Percentiles rank a stretch among this genome's conserved stretches.
phyloP scores from a whole-genome alignment of 2,113 vertebrate species.

The Ovis aries region DNA sequence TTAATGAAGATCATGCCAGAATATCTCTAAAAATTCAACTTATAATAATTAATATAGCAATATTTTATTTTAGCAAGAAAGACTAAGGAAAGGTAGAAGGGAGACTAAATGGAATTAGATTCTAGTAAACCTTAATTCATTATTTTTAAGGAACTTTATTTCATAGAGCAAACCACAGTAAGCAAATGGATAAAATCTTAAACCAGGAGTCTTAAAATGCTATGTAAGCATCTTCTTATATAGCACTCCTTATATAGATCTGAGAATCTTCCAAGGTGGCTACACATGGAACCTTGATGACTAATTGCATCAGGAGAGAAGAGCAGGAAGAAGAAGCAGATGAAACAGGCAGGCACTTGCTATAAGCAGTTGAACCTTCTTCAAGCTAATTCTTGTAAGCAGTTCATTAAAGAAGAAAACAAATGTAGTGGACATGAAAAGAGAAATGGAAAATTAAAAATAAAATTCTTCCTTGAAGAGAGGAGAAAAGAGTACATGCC shows the following conservation, averaged over 20 bases:
- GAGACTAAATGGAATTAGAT: neutral
- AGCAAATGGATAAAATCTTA: neutral
- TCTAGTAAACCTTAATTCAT: neutral
- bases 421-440: neutral
- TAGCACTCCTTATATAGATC: neutral
- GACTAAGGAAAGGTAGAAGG: constrained; percentile 30
- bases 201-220: neutral
- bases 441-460: constrained; percentile 22
- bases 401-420: constrained; percentile 30
- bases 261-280: neutral
- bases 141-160: constrained; percentile 6
- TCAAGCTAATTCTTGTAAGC: constrained; percentile 39
- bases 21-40: neutral
- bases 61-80: neutral
- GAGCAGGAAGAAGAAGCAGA: neutral
- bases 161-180: accelerated
- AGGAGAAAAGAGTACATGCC: neutral
- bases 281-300: neutral
- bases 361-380: constrained; percentile 41
- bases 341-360: neutral
- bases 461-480: neutral
- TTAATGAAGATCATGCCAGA: neutral
- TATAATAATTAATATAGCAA: neutral
- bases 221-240: neutral
- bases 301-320: constrained; percentile 9